Conservation (phyloP, 2,888 invertebrate genomes). For the Lepidocyrtoides sp. region DNA sequence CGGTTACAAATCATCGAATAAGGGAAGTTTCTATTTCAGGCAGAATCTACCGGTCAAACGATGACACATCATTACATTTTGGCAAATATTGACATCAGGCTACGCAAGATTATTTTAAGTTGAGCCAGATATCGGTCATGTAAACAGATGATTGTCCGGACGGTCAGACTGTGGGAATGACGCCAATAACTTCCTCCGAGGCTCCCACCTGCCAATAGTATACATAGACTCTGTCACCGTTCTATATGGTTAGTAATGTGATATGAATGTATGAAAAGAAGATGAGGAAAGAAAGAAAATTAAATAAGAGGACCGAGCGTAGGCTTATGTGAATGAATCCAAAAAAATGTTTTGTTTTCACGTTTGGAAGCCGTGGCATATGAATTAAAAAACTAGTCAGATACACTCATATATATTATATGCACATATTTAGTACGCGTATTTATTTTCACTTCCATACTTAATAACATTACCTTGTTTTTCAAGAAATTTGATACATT, state of each 20-base stretch:
- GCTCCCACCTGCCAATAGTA: not conserved
- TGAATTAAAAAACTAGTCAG: constrained; percentile 65
- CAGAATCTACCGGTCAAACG: no score
- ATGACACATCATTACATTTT: no score
- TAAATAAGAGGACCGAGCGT: not conserved
- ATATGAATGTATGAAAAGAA: not conserved
- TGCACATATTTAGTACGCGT: constrained; percentile 3
- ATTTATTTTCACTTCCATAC: not conserved
- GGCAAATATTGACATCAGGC: no score
- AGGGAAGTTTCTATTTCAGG: no score
- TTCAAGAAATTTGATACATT: not conserved
- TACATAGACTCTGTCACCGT: not conserved
- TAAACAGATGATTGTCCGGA: no score
- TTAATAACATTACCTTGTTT: constrained; percentile 5
- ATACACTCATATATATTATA: not conserved
- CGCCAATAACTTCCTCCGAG: no score
- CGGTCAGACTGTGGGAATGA: no score
- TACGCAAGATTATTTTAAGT: no score
- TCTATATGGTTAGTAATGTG: not conserved
- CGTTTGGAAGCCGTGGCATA: constrained; percentile 58
- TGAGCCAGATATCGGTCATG: no score
- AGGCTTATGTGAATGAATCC: constrained; percentile 17
- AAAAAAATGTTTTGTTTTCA: constrained; percentile 55
- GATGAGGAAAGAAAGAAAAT: constrained; percentile 25
- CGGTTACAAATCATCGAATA: no score